These are phyloP conservation scores for Wasmannia auropunctata DNA, from an alignment of 1,140 invertebrate genomes.

Conservation along the genomic window DNA sequence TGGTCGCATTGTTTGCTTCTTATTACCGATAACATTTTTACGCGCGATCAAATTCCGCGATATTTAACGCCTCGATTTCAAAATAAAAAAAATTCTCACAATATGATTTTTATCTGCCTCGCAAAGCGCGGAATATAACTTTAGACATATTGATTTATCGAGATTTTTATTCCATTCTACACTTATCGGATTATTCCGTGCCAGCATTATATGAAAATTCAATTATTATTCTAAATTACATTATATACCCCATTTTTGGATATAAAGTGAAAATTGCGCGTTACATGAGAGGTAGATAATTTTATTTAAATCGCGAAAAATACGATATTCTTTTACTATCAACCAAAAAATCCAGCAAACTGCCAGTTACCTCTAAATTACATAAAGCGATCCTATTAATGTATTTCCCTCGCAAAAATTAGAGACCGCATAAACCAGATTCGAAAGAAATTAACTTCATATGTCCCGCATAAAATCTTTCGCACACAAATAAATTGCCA, in stretches of 20 bases:
- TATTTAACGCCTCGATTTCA: slow-evolving; percentile 30
- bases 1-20: slow-evolving; percentile 50
- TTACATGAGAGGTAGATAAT: slow-evolving; percentile 33
- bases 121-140: slow-evolving; percentile 26
- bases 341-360: slow-evolving; percentile 36
- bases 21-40: slow-evolving; percentile 58
- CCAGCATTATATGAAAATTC: slow-evolving; percentile 47
- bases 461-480: background rate
- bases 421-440: background rate
- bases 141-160: slow-evolving; percentile 51
- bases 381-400: slow-evolving; percentile 24
- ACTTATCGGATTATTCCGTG: slow-evolving; percentile 43
- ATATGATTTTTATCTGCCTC: slow-evolving; percentile 20
- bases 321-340: slow-evolving; percentile 38
- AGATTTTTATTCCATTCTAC: slow-evolving; percentile 49
- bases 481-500: background rate
- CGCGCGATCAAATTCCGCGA: slow-evolving; percentile 32
- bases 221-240: slow-evolving; percentile 59
- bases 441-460: background rate
- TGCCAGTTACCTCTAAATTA: slow-evolving; percentile 17
- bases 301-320: slow-evolving; percentile 56
- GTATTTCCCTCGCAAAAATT: slow-evolving; percentile 12
- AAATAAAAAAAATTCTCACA: slow-evolving; percentile 22
- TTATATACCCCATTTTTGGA: slow-evolving; percentile 54
- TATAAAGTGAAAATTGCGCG: slow-evolving; percentile 46